Conservation (phyloP, 2,797 vertebrate genomes). For the Pseudochromis fuscus region DNA sequence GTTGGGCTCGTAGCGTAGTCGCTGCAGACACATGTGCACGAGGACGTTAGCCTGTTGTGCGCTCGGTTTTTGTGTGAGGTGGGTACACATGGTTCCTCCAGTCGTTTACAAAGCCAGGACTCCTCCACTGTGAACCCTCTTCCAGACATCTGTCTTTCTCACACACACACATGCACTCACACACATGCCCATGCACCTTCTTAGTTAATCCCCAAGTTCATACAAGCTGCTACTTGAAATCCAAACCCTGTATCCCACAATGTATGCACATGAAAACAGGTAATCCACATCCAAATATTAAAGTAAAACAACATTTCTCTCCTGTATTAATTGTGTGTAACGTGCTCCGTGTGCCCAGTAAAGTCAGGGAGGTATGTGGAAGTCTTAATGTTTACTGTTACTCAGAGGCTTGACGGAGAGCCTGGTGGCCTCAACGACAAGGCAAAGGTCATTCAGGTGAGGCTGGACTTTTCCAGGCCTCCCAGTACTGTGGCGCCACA, state of each 20-base stretch:
- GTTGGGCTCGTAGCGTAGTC: slow-evolving; percentile 5
- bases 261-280: slow-evolving; percentile 43
- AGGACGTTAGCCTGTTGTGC: slow-evolving; percentile 51
- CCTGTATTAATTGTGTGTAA: slow-evolving; percentile 30
- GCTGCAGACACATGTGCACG: slow-evolving; percentile 20
- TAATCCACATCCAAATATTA: slow-evolving; percentile 27
- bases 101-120: slow-evolving; percentile 69
- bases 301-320: slow-evolving; percentile 48
- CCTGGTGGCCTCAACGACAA: slow-evolving; percentile 25
- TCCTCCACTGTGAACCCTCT: slow-evolving; percentile 64
- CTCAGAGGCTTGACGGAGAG: slow-evolving; percentile 22
- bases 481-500: slow-evolving; percentile 36
- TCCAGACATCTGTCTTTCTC: slow-evolving; percentile 67
- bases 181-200: slow-evolving; percentile 32
- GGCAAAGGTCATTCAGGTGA: slow-evolving; percentile 56
- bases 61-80: slow-evolving; percentile 59
- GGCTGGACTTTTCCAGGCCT: slow-evolving; percentile 45
- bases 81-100: slow-evolving; percentile 59
- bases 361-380: slow-evolving; percentile 39
- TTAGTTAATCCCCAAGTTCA: slow-evolving; percentile 46
- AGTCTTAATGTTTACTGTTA: slow-evolving; percentile 27
- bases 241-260: slow-evolving; percentile 28
- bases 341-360: slow-evolving; percentile 30
- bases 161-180: slow-evolving; percentile 34
- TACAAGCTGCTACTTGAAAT: slow-evolving; percentile 53